Evolutionary conservation across 2,888 invertebrate genomes (phyloP), one percentile per base, ranked within the genome.

Genomic region (Abrostola tripartita): DNA sequence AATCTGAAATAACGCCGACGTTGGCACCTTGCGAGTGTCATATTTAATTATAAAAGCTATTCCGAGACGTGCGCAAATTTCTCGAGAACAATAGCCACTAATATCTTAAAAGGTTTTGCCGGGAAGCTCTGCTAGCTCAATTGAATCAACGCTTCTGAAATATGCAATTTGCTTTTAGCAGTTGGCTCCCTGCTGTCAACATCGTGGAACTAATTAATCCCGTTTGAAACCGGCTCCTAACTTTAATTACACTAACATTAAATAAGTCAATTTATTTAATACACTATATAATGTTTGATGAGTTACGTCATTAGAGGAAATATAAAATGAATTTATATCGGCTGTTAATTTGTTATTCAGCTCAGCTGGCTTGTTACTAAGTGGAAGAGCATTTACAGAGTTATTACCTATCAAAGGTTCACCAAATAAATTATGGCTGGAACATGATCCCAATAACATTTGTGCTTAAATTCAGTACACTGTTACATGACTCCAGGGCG

Each of bases 101-200:
- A 79, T 77, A 76, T 76, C 70, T 76, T 78, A 81, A 82, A 81
- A 81, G 78, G 78, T 75, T 81, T 79, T 66, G 50, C 65, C 37
- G 55, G 41, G 54, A 65, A 70, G 65, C 63, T 58, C 57, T 57
- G 65, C 40, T 61, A 65, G 61, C 67, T 72, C 66, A 60, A 81
- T 78, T 74, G 68, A 76, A 73, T 69, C 63, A 72, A 62, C 61
- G 60, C 57, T 65, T 54, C 58, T 65, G 61, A 65, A 77, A 59
- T 69, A 71, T 74, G 68, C 56, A 71, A 74, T 68, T 64, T 64
- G 9, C 50, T 42, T 56, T 44, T 37, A 52, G 42, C 14, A 35
- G 37, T 37, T 42, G n/a, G n/a, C 61, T 36, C 10, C 1, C 24
- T 37, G 11, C 11, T 44, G 24, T 44, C 65, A 38, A 53, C 50